Conservation (phyloP, 2,113 vertebrate species). For the Coregonus clupeaformis region DNA sequence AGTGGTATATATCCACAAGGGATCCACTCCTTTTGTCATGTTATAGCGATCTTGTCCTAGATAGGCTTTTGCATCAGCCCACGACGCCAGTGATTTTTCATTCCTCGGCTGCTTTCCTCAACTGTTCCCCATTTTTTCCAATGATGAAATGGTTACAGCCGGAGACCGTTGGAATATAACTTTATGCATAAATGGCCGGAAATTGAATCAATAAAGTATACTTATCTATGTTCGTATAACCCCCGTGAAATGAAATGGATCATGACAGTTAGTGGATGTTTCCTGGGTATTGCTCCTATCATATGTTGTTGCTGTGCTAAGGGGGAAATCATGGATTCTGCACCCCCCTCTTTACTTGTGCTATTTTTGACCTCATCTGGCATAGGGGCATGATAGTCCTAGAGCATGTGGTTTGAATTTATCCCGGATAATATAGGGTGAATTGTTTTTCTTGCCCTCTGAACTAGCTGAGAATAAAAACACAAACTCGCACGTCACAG, state of each 20-base stretch:
- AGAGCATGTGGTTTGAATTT: no score
- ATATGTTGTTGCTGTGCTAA: neutral
- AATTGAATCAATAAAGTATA: slow-evolving; percentile 11
- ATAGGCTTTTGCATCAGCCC: slow-evolving; percentile 22
- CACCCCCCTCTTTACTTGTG: slow-evolving; percentile 23
- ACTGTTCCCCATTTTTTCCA: slow-evolving; percentile 20
- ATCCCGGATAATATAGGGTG: no score
- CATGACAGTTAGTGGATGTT: neutral
- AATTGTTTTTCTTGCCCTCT: slow-evolving; percentile 31
- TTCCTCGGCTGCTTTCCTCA: slow-evolving; percentile 30
- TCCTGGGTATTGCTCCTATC: neutral
- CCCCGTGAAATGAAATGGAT: neutral
- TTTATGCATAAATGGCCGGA: slow-evolving; percentile 6
- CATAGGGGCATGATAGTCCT: no score
- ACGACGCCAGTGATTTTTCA: slow-evolving; percentile 41
- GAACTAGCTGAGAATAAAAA: slow-evolving; percentile 24
- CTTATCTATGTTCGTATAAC: neutral
- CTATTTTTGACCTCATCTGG: slow-evolving; percentile 53
- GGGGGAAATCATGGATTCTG: slow-evolving; percentile 22
- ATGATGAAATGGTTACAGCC: slow-evolving; percentile 11
- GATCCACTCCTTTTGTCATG: slow-evolving; percentile 20
- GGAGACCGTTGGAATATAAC: slow-evolving; percentile 19
- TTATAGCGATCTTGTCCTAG: slow-evolving; percentile 43
- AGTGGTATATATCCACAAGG: neutral
- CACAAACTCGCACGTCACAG: slow-evolving; percentile 16